Evolutionary conservation across 2,113 vertebrate genomes (phyloP), one percentile per base, ranked within the genome.

Genomic region (Ascaphus truei): DNA sequence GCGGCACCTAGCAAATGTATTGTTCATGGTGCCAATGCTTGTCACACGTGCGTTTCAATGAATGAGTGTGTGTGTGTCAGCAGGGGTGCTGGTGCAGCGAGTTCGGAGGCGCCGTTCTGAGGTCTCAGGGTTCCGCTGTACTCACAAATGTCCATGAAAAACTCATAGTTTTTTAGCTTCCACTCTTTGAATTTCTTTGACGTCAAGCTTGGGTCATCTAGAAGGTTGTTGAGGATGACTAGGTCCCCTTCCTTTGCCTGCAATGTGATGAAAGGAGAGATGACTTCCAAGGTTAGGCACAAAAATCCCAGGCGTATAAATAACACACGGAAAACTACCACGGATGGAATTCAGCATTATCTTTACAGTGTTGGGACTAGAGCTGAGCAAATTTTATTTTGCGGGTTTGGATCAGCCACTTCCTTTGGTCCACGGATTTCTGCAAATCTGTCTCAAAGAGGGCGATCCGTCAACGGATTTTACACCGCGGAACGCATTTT

Each of bases 31-130:
- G 33, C 4, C 30, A 60, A 56, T 29, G 60, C 57, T 55, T 50
- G 68, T 83, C 88, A 95, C 81, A 94, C 91, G 0, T 94, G 92
- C 3, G 91, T 96, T 84, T 94, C 93, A 34, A 95, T 96, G 87
- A 96, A 94, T 57, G 95, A 96, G 82, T 94, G 91, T 16, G 91
- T 95, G 79, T 93, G 94, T 74, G 92, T 92, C 83, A 93, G 89
- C 81, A 91, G 79, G 0, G 92, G 90, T 31, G 78, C 85, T 62
- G 93, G 86, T 39, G 84, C 85, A 37, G 87, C 86, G 37, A 92
- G 90, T 82, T 95, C 91, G 63, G 89, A 90, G 56, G 89, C 85
- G 71, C 90, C 93, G 1, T 90, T 85, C 74, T 91, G 89, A 29
- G 88, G 75, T 68, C 82, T 84, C 69, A 83, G 64, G 76, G 76